Evolutionary conservation across 1,140 invertebrate genomes (phyloP).

Genomic region (Apolygus lucorum): DNA sequence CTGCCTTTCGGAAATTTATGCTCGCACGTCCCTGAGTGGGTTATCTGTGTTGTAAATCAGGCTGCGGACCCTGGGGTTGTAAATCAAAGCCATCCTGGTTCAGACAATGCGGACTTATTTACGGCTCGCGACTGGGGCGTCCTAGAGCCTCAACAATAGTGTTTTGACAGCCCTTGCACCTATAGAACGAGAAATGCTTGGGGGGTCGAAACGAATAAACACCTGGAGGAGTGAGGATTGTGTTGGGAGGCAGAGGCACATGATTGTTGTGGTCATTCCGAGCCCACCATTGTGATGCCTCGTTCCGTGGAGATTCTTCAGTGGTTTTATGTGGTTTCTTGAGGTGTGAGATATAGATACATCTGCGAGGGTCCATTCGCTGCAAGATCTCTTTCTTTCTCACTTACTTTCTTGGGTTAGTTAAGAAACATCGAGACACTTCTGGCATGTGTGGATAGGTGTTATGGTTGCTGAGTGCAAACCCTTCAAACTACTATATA

Average conservation of each 20-base stretch:
- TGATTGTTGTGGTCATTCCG: conserved; percentile 10
- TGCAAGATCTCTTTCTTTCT: too few relatives aligned
- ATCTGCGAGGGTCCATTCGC: too few relatives aligned
- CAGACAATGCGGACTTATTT: conserved; percentile 16
- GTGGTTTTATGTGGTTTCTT: too few relatives aligned
- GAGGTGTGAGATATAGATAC: too few relatives aligned
- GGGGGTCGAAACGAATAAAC: not conserved
- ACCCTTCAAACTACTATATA: too few relatives aligned
- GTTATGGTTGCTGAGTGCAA: too few relatives aligned
- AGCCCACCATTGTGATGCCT: too few relatives aligned
- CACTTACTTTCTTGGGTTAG: too few relatives aligned
- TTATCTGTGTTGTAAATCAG: conserved; percentile 15
- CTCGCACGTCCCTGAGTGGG: conserved; percentile 10
- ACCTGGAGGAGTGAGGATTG: conserved; percentile 9
- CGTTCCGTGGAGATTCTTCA: too few relatives aligned
- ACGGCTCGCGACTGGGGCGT: conserved; percentile 4
- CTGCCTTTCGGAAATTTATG: conserved; percentile 1
- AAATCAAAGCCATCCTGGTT: conserved; percentile 9
- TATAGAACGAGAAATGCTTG: not conserved
- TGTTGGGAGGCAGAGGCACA: not conserved
- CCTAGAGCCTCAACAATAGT: conserved; percentile 12
- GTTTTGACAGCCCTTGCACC: conserved; percentile 6
- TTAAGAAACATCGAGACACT: too few relatives aligned
- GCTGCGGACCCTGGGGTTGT: not conserved
- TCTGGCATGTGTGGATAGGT: too few relatives aligned